Evolutionary conservation across 2,113 vertebrate species (phyloP).

Genomic region (Platycercus adscitus): DNA sequence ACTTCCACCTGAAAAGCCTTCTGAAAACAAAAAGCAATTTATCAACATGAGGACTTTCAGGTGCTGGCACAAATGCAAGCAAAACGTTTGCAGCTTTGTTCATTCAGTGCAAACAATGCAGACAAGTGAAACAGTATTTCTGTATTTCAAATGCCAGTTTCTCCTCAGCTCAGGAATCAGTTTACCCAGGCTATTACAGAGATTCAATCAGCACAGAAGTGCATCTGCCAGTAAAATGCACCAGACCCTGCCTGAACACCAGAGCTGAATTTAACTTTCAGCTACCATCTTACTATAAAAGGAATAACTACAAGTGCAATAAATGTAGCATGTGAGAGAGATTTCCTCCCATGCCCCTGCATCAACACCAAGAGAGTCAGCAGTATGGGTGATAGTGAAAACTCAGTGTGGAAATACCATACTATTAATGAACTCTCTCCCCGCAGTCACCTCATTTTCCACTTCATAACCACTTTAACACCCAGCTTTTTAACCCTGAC

Average conservation of each 20-base stretch:
- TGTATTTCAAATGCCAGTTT: accelerated
- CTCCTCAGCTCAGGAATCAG: not conserved
- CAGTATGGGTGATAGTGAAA: not conserved
- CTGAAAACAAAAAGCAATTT: not conserved
- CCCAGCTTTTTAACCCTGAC: not conserved
- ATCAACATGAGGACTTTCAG: not conserved
- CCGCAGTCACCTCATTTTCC: not conserved
- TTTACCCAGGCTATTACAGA: not conserved
- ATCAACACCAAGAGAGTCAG: not conserved
- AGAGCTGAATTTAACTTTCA: not conserved
- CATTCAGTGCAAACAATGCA: not conserved
- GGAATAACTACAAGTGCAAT: not conserved
- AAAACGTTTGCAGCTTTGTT: not conserved
- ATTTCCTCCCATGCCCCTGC: not conserved
- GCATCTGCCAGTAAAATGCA: not conserved
- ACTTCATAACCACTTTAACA: not conserved
- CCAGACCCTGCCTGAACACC: not conserved
- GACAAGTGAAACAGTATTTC: not conserved
- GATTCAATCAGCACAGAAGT: not conserved
- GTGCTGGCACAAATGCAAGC: not conserved
- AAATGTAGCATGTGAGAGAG: not conserved
- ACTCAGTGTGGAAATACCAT: not conserved
- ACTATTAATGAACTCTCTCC: not conserved
- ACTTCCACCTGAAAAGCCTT: not conserved
- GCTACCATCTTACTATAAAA: not conserved